These are phyloP conservation scores for Gymnogyps californianus DNA, from an alignment of 2,113 vertebrate genomes.

Conservation along the genomic window DNA sequence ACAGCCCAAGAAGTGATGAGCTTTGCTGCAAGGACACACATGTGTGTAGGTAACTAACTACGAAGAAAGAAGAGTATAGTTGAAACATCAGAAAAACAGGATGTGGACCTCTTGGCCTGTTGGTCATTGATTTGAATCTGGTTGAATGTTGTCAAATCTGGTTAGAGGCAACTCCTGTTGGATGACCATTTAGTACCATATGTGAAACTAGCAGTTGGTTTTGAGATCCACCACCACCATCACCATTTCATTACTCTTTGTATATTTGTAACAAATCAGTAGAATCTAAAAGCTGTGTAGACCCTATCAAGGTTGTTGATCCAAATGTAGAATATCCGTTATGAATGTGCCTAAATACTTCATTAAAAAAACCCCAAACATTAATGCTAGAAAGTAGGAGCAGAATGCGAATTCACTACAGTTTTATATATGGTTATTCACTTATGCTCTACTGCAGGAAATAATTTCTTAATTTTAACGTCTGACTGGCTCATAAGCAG, in stretches of 20 bases:
- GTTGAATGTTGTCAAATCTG: not conserved
- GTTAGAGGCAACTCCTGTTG: not conserved
- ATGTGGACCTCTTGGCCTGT: not conserved
- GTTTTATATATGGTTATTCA: not conserved
- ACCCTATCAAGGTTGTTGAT: not conserved
- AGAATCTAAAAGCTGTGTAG: not conserved
- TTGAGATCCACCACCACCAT: not conserved
- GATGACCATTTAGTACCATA: not conserved
- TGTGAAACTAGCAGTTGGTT: not conserved
- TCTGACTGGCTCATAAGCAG: not conserved
- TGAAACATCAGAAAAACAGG: not conserved
- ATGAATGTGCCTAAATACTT: not conserved
- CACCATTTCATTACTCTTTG: not conserved
- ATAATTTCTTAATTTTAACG: not conserved
- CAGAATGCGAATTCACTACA: not conserved
- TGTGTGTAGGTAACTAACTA: not conserved
- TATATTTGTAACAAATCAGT: not conserved
- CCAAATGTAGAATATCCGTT: not conserved
- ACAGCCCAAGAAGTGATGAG: not conserved
- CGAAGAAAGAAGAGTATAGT: not conserved
- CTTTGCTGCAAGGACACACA: not conserved
- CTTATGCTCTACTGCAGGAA: not conserved
- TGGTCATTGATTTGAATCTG: not conserved
- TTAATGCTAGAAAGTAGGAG: not conserved
- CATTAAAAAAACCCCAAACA: not conserved